Base-by-base conservation (phyloP, 2,797 vertebrate genomes). In the Myotis planiceps region DNA sequence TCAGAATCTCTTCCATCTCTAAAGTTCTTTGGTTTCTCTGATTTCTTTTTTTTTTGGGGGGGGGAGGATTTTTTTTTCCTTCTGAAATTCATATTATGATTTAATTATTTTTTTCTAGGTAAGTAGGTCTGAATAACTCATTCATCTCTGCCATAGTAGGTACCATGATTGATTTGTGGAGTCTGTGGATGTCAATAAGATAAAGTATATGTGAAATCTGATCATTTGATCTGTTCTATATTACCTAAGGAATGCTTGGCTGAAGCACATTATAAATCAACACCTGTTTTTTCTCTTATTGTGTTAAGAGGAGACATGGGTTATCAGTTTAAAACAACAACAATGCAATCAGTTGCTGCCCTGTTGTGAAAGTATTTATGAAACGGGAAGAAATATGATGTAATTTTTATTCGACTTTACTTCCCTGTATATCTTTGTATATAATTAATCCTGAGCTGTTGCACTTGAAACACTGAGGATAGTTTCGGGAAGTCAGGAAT, bases 21-120 rank as follows among this genome's bases (percentile, higher is more conserved):
- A 47, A 90, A 88, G 25, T 76, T 76, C 53, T 90, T 72, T 45
- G 15, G 6, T 4, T 55, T 89, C 19, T 82, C 37, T 66, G 5
- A 34, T 66, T 96, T 96, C 96, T 83, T 45, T 87, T 79, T 76
- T 63, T 60, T 14, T 3, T 5, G 25, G 60, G 78, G 83, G 66
- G 79, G 2, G 25, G 55, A 5, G 23, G 23, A 10, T 25, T 55
- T 96, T 97, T 97, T 97, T 94, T 97, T 23, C 9, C 65, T 23
- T 34, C 79, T 97, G 76, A 92, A 1, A 92, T 97, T 97, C 85
- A 90, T 87, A 60, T 97, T 91, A 91, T 94, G 96, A 83, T 97
- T 87, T 1, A 96, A 88, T 96, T 98, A 89, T 71, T 97, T 96
- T 97, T 96, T 90, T 98, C 47, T 96, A 92, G 71, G 34, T 94